Percentiles rank a stretch among this genome's conserved stretches.
Conservation (phyloP, 2,888 invertebrate genomes). For the Hydrotaea cyrtoneurina region DNA sequence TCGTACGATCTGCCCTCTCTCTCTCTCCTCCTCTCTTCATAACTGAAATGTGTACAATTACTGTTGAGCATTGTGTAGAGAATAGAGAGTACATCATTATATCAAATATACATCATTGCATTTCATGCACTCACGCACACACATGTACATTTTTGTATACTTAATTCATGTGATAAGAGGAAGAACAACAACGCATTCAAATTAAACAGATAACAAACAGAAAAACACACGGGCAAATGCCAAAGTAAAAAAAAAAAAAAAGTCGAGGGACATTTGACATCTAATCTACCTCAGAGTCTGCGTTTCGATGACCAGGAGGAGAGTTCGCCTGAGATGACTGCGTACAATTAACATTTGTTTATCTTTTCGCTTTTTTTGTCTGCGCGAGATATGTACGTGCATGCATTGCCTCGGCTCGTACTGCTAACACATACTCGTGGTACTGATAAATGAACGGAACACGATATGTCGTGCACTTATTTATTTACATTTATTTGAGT, state of each 20-base stretch:
- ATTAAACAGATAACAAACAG: neutral
- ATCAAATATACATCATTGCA: constrained; percentile 35
- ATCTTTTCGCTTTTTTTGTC: constrained; percentile 1
- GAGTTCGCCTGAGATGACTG: neutral
- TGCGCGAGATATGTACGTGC: neutral
- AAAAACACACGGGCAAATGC: too few relatives aligned
- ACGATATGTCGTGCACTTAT: too few relatives aligned
- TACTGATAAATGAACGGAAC: too few relatives aligned
- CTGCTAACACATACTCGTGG: too few relatives aligned
- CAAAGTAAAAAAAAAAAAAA: neutral
- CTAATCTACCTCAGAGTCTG: constrained; percentile 26
- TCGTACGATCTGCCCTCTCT: too few relatives aligned
- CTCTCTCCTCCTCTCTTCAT: neutral
- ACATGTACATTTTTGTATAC: neutral
- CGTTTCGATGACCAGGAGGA: neutral
- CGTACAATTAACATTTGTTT: neutral
- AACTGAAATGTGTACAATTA: constrained; percentile 8
- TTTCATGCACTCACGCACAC: neutral
- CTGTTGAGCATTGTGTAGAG: neutral
- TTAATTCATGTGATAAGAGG: constrained; percentile 5
- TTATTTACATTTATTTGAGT: neutral
- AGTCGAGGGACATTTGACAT: neutral
- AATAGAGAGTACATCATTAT: constrained; percentile 26
- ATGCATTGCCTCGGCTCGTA: too few relatives aligned
- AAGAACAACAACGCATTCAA: neutral